These are phyloP conservation scores for Euphonia xanthogaster DNA, from an alignment of 2,797 vertebrate species.

Conservation along the genomic window DNA sequence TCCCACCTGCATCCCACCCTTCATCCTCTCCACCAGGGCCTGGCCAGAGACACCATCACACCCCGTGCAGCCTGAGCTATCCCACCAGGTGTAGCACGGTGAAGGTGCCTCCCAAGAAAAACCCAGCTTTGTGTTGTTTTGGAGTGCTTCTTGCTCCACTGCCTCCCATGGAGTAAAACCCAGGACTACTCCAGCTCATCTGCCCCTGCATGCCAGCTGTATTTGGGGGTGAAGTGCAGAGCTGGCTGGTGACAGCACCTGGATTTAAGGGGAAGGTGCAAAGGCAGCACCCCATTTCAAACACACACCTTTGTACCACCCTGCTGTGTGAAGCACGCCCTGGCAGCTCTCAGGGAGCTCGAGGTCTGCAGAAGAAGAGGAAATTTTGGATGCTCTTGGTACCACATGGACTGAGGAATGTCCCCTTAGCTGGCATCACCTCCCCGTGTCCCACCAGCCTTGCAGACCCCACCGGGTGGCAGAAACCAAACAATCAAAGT, in stretches of 20 bases:
- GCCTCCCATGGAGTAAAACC: not conserved
- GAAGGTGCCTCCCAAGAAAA: not conserved
- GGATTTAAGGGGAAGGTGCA: not conserved
- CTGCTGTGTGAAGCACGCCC: not conserved
- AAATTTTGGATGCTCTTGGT: not conserved
- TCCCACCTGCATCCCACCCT: not conserved
- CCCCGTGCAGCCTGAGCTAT: accelerated
- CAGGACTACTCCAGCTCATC: not conserved
- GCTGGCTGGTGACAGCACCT: not conserved
- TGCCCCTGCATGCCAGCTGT: not conserved
- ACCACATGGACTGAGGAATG: accelerated
- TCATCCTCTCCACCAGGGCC: not conserved
- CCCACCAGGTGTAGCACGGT: accelerated
- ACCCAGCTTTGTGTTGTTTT: not conserved
- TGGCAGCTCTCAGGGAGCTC: accelerated
- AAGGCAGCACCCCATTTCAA: accelerated
- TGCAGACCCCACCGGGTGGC: accelerated
- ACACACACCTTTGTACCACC: accelerated
- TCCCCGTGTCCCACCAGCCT: not conserved
- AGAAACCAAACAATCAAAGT: not conserved
- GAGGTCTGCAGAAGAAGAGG: not conserved
- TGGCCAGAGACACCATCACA: not conserved
- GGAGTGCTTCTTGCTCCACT: not conserved
- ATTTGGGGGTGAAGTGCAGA: not conserved
- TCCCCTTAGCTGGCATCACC: not conserved